phyloP scores from a whole-genome alignment of 1,140 invertebrate genomes.

The Thaumatotibia leucotreta region DNA sequence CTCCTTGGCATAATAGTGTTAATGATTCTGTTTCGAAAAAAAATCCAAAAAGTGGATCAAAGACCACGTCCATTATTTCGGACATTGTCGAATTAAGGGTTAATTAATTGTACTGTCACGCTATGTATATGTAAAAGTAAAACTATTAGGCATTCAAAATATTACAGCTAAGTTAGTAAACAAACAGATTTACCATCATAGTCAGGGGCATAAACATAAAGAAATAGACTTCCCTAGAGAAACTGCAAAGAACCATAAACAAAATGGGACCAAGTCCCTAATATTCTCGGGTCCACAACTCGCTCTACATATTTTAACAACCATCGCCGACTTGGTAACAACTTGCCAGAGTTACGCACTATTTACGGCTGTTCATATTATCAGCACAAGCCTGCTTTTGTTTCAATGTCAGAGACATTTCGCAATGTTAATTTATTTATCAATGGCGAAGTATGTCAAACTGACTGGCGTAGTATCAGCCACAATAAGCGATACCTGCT shows the following conservation, averaged over 20 bases:
- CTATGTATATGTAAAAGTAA: too few species aligned
- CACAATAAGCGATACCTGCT: too few species aligned
- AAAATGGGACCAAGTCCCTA: not conserved
- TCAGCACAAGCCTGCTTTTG: slow-evolving; percentile 10
- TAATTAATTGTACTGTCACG: too few species aligned
- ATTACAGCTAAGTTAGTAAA: too few species aligned
- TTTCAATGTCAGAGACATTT: not conserved
- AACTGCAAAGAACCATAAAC: slow-evolving; percentile 10
- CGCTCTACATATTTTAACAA: slow-evolving; percentile 13
- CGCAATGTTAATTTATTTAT: not conserved
- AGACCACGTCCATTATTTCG: too few species aligned
- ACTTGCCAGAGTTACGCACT: not conserved
- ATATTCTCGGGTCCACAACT: slow-evolving; percentile 4
- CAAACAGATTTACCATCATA: not conserved
- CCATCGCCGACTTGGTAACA: not conserved
- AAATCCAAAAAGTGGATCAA: too few species aligned
- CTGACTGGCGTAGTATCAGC: too few species aligned
- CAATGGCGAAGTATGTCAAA: not conserved
- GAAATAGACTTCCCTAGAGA: not conserved
- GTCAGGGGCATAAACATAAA: slow-evolving; percentile 1
- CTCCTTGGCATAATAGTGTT: too few species aligned
- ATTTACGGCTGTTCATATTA: not conserved
- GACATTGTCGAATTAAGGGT: too few species aligned
- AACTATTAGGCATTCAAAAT: too few species aligned
- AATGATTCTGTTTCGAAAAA: too few species aligned